Conservation (phyloP, 1,140 invertebrate species). For the Dendrolimus punctatus region DNA sequence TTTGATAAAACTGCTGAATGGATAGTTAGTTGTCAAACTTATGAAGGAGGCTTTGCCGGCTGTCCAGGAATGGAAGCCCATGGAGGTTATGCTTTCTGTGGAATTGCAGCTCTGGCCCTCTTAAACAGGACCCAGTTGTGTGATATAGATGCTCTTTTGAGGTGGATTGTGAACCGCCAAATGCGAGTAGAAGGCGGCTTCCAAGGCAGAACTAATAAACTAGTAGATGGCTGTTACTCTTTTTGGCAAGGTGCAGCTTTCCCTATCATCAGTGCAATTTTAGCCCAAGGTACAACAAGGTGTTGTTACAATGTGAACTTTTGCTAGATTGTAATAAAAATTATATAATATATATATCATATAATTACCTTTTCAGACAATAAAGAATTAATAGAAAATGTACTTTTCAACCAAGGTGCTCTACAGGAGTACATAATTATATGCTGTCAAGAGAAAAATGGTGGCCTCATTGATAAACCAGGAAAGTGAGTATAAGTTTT, state of each 20-base stretch:
- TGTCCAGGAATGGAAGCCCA: slow-evolving; percentile 97
- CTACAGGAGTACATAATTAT: slow-evolving; percentile 96
- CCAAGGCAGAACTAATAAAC: slow-evolving; percentile 96
- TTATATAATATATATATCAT: no score
- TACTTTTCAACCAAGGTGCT: slow-evolving; percentile 87
- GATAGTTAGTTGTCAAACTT: slow-evolving; percentile 95
- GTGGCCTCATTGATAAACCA: slow-evolving; percentile 97
- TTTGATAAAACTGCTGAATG: slow-evolving; percentile 92
- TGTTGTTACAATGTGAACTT: not conserved
- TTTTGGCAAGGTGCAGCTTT: slow-evolving; percentile 98
- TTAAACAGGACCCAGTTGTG: slow-evolving; percentile 86
- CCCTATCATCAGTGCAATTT: slow-evolving; percentile 76
- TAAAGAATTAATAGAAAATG: slow-evolving; percentile 67
- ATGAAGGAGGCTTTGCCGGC: slow-evolving; percentile 98
- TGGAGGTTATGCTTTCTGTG: slow-evolving; percentile 98
- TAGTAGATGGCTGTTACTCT: slow-evolving; percentile 98
- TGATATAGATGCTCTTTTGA: slow-evolving; percentile 84
- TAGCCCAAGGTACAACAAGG: slow-evolving; percentile 46
- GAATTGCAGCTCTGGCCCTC: slow-evolving; percentile 88
- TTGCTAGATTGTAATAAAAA: no score
- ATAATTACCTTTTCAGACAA: slow-evolving; percentile 37
- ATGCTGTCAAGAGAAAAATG: slow-evolving; percentile 91
- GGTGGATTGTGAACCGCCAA: slow-evolving; percentile 91
- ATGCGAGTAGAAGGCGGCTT: slow-evolving; percentile 95
- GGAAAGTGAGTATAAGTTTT: slow-evolving; percentile 80